Base-by-base conservation (phyloP, 2,113 vertebrate species). In the Euleptes europaea region DNA sequence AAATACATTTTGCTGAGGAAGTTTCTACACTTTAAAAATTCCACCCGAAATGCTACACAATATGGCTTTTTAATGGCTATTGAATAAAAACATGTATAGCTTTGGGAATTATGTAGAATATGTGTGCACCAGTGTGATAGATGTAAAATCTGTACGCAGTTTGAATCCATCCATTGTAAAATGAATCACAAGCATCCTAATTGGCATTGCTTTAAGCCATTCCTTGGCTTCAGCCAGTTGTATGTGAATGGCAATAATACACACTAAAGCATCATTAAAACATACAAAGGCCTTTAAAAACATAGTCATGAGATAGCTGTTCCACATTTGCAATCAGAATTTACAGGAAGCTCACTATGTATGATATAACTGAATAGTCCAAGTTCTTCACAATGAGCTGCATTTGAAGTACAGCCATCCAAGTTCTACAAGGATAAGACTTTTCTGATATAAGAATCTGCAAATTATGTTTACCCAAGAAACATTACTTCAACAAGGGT, bases 141-240 rank as follows among this genome's bases (percentile, higher is more conserved):
- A 80, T 35, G 70, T 1, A 1, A 57, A 82, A 78, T 67, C 57
- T n/a, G 7, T 23, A 44, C 5, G 0, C 42, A 12, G 21, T 5
- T 0, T 42, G n/a, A 35, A 47, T 38, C 83, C 57, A 40, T 14
- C 13, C 44, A 73, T 13, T 12, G 5, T 0, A 0, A 0, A 0
- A 2, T 4, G 0, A 38, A 28, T 21, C 51, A 70, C 26, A 1
- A n/a, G 33, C 19, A 44, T 4, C 1, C 76, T 42, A 0, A 11
- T 0, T 10, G 40, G 1, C 42, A 1, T 70, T 38, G n/a, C 1
- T 0, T 35, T 71, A 8, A 77, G 11, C 1, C 5, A 10, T 13
- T 71, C 2, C 21, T 42, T 81, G 3, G 0, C 40, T 78, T n/a
- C 84, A 5, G 0, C 76, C 6, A 49, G 12, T 1, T 51, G 51